Base-by-base conservation (phyloP, 2,888 invertebrate genomes). In the Tortrix viridana region DNA sequence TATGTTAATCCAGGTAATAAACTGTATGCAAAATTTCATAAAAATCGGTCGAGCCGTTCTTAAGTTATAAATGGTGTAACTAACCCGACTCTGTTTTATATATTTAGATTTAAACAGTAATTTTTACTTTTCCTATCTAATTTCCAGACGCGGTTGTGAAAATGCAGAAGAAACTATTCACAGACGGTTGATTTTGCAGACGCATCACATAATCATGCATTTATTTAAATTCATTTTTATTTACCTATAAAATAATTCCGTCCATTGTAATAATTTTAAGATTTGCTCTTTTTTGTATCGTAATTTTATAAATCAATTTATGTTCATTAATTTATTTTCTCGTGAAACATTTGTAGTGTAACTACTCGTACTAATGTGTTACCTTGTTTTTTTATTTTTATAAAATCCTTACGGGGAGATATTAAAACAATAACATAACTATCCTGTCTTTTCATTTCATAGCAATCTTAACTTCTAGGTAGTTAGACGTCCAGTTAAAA, bases 111-210 rank as follows among this genome's bases (percentile, higher is more conserved):
- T 3, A 12, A 32, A 12, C 3, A 3, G 12, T 12, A 1, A 12
- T 12, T 12, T 12, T 32, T 12, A 32, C 12, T 26, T 26, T 9
- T 26, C n/a, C 22, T 48, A 49, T n/a, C 5, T 41, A 5, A 49
- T 60, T 65, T 59, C 23, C 67, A 67, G 67, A 67, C 67, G 19
- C 56, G 58, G 12, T 56, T 67, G 14, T 67, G 50, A 63, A 43
- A 19, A 23, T 3, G 5, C 16, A 47, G 38, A 57, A 41, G 46
- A 62, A 32, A 20, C 49, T 41, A 50, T 52, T 26, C 50, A 41
- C 62, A 47, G 7, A 37, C 22, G 43, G 32, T 61, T 55, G 20
- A 44, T 37, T 56, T 56, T 44, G 44, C 44, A n/a, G 9, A 5
- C 5, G 41, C 26, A 43, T 44, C 18, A 37, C 32, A 19, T 19